phyloP scores from a whole-genome alignment of 2,113 vertebrate species.

The Vimba vimba region DNA sequence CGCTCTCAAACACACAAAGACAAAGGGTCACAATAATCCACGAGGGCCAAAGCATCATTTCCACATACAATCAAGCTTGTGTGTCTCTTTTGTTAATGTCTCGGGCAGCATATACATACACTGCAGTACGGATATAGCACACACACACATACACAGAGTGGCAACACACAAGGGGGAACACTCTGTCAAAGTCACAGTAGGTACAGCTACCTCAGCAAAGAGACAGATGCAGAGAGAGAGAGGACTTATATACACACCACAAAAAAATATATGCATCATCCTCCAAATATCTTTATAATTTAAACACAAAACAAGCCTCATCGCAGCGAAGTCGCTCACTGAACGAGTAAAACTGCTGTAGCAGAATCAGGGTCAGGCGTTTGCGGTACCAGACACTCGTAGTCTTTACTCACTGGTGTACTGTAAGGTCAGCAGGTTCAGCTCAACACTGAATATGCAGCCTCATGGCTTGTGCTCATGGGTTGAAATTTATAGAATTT shows the following conservation, averaged over 20 bases:
- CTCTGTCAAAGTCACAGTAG: constrained; percentile 81
- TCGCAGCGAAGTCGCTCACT: not conserved
- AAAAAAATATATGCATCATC: not conserved
- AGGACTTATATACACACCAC: not conserved
- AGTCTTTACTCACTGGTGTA: constrained; percentile 34
- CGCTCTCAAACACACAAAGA: not conserved
- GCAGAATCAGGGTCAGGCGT: not conserved
- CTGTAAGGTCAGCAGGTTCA: constrained; percentile 51
- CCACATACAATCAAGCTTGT: constrained; percentile 31
- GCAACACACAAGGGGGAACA: constrained; percentile 61
- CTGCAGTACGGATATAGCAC: constrained; percentile 39
- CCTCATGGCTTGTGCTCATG: constrained; percentile 37
- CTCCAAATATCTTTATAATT: not conserved
- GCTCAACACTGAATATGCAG: constrained; percentile 43
- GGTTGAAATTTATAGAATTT: constrained; percentile 48
- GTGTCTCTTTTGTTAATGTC: not conserved
- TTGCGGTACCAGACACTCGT: not conserved
- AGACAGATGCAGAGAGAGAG: constrained; percentile 44
- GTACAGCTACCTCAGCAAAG: constrained; percentile 79
- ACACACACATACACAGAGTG: constrained; percentile 51
- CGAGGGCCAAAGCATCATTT: constrained; percentile 7
- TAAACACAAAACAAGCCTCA: not conserved
- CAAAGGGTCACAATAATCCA: not conserved
- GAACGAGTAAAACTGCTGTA: constrained; percentile 1
- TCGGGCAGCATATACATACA: constrained; percentile 34